Conservation (phyloP, 2,797 vertebrate species). For the Geotrypetes seraphini region DNA sequence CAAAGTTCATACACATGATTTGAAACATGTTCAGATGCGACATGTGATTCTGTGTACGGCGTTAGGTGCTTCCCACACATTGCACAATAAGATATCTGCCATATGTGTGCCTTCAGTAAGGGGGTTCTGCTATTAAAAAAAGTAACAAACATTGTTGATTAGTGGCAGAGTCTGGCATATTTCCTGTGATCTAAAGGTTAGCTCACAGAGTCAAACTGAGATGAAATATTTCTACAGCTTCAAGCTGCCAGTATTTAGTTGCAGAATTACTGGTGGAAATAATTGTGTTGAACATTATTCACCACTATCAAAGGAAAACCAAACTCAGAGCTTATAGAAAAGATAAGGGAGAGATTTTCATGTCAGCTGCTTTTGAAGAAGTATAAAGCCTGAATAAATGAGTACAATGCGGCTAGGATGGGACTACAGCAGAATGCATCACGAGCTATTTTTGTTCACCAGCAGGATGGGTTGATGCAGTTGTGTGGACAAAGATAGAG, state of each 20-base stretch:
- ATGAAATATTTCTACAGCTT: conserved; percentile 50
- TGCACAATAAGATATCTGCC: too few relatives aligned
- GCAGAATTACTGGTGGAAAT: conserved; percentile 44
- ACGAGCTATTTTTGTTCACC: too few relatives aligned
- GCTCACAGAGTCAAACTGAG: conserved; percentile 46
- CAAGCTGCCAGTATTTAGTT: conserved; percentile 42
- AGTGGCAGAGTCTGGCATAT: conserved; percentile 46
- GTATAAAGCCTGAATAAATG: conserved; percentile 8
- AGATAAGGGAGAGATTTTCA: conserved; percentile 8
- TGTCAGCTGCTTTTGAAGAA: conserved; percentile 7
- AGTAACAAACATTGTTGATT: conserved; percentile 54
- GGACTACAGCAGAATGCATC: too few relatives aligned
- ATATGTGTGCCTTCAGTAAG: too few relatives aligned
- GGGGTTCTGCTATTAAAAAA: too few relatives aligned
- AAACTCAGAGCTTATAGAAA: conserved; percentile 29
- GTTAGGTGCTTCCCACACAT: too few relatives aligned
- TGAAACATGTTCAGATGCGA: too few relatives aligned
- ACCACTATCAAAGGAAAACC: conserved; percentile 37
- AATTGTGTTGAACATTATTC: conserved; percentile 52
- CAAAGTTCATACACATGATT: too few relatives aligned
- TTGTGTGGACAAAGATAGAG: too few relatives aligned
- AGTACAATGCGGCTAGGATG: conserved; percentile 1
- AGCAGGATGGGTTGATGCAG: too few relatives aligned
- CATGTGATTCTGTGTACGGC: too few relatives aligned
- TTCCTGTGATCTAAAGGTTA: conserved; percentile 61